Percentiles rank a stretch among this genome's conserved stretches.
These are phyloP conservation scores for Trichonephila clavipes DNA, from an alignment of 1,140 invertebrate species.

Conservation along the genomic window DNA sequence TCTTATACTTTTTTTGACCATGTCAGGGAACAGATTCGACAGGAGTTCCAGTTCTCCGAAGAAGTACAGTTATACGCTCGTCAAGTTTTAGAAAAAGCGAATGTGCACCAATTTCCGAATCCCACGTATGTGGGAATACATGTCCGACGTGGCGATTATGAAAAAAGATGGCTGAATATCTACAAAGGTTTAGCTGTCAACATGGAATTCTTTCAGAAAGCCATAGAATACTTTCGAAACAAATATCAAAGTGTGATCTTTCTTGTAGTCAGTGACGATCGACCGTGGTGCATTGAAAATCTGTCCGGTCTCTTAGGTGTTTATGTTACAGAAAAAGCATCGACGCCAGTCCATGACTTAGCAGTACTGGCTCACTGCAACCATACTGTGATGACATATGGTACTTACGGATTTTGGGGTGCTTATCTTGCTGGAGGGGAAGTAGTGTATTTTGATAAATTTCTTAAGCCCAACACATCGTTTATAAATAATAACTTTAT, in stretches of 20 bases:
- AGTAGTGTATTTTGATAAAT: conserved; percentile 79
- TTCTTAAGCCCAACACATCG: conserved; percentile 52
- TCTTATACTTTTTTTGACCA: conserved; percentile 74
- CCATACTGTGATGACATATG: conserved; percentile 80
- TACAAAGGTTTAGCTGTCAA: conserved; percentile 82
- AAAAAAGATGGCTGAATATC: conserved; percentile 82
- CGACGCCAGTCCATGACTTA: conserved; percentile 79
- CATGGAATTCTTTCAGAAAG: conserved; percentile 83
- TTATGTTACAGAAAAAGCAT: not conserved
- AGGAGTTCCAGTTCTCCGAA: conserved; percentile 38
- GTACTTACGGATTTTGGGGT: conserved; percentile 81
- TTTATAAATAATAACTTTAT: conserved; percentile 33
- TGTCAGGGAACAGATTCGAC: conserved; percentile 20
- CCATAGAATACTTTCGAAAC: conserved; percentile 84
- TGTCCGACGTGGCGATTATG: conserved; percentile 85
- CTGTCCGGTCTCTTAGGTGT: conserved; percentile 78
- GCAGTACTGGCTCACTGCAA: conserved; percentile 79
- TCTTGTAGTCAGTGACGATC: conserved; percentile 85
- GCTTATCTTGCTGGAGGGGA: conserved; percentile 80
- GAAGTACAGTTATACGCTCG: not conserved
- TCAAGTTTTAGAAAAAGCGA: not conserved
- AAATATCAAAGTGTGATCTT: conserved; percentile 83
- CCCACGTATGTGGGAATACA: conserved; percentile 80
- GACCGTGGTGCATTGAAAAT: conserved; percentile 83
- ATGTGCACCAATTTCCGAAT: not conserved